A percentile compares a stretch with the other conserved stretches of the same genome.
phyloP scores from a whole-genome alignment of 2,888 invertebrate genomes.

The Lissocephala sabroskyi region DNA sequence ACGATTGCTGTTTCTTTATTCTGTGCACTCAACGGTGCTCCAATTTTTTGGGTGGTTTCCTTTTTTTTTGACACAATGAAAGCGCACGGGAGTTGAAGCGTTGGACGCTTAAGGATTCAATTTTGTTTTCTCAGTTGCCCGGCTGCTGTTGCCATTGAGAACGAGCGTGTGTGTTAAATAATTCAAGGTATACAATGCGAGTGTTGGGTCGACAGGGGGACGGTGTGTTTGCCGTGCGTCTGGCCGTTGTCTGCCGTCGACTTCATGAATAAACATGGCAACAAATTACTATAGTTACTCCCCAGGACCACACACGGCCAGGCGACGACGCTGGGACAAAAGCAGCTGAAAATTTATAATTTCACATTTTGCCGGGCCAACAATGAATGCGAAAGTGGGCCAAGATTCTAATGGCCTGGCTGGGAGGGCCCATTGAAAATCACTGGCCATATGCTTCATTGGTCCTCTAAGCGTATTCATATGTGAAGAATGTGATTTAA shows the following conservation, averaged over 20 bases:
- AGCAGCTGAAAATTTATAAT: neutral
- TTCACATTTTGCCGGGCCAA: constrained; percentile 5
- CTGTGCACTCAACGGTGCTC: too few relatives aligned
- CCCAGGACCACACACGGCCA: constrained; percentile 5
- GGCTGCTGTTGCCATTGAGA: constrained; percentile 16
- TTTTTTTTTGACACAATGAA: too few relatives aligned
- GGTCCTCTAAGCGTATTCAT: constrained; percentile 37
- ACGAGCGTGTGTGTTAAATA: constrained; percentile 39
- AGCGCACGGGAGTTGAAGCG: constrained; percentile 26
- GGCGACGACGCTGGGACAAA: neutral
- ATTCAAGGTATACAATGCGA: constrained; percentile 35
- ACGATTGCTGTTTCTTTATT: too few relatives aligned
- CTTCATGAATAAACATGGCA: constrained; percentile 45
- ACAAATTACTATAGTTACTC: constrained; percentile 53
- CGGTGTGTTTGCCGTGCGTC: constrained; percentile 14
- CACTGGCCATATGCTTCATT: constrained; percentile 34
- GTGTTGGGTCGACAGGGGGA: neutral
- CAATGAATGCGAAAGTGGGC: constrained; percentile 40
- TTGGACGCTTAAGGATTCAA: constrained; percentile 46
- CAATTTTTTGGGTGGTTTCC: too few relatives aligned
- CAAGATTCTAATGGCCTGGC: constrained; percentile 46
- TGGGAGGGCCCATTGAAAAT: constrained; percentile 19
- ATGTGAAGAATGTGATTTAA: too few relatives aligned
- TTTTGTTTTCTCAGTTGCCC: constrained; percentile 24
- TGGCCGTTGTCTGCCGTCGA: constrained; percentile 26